Conservation (phyloP, 2,113 vertebrate species). For the Dromiciops gliroides region DNA sequence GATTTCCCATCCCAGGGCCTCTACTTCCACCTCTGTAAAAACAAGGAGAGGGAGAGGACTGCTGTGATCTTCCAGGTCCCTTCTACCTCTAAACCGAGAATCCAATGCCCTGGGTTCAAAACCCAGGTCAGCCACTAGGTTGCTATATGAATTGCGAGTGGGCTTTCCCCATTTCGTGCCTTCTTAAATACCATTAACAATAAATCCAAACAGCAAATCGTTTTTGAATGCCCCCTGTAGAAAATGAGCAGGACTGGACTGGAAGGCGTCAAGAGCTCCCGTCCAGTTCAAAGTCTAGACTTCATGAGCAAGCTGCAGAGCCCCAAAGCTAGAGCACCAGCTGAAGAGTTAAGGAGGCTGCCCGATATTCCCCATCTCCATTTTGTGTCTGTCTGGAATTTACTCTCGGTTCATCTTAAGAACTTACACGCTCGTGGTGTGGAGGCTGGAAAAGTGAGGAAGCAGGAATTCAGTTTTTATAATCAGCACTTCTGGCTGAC, state of each 20-base stretch:
- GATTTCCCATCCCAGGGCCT: background rate
- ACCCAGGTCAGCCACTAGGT: background rate
- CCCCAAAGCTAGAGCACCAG: background rate
- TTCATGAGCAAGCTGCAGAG: background rate
- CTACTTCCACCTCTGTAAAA: background rate
- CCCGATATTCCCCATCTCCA: background rate
- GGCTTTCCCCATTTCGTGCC: background rate
- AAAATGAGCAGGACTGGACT: background rate
- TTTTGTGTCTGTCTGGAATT: conserved; percentile 12
- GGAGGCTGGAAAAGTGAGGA: conserved; percentile 3
- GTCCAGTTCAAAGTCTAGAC: background rate
- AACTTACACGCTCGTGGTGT: background rate
- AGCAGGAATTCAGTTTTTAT: conserved; percentile 28
- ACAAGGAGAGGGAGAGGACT: rapidly evolving
- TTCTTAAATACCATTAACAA: background rate
- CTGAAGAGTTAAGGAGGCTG: background rate
- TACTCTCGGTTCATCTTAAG: conserved; percentile 1
- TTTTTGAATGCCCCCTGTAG: background rate
- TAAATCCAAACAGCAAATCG: background rate
- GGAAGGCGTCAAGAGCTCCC: background rate
- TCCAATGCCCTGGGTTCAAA: background rate
- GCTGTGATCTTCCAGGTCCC: background rate
- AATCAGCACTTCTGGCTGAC: conserved; percentile 46
- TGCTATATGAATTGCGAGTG: background rate
- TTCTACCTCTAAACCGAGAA: background rate